These are phyloP conservation scores for Callipepla squamata DNA, from an alignment of 2,113 vertebrate genomes.

Conservation along the genomic window DNA sequence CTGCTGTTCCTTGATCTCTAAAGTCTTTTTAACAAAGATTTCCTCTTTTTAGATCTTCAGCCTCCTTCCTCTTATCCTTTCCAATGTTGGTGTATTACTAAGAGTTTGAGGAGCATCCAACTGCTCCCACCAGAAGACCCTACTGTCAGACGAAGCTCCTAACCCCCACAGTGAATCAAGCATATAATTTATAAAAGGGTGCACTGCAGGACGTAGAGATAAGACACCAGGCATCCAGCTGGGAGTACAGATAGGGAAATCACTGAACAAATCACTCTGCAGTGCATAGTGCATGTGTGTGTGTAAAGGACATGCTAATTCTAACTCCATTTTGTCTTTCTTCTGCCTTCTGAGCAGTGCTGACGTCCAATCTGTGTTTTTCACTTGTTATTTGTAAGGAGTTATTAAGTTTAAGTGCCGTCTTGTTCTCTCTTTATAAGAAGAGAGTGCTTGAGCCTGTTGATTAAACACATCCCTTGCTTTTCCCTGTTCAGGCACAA, in stretches of 20 bases:
- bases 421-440: constrained; percentile 60
- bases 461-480: constrained; percentile 66
- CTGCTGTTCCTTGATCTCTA: background rate
- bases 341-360: constrained; percentile 13
- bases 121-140: background rate
- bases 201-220: background rate
- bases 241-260: background rate
- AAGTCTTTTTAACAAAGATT: background rate
- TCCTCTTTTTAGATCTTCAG: background rate
- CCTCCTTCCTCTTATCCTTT: background rate
- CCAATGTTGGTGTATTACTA: background rate
- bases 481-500: constrained; percentile 56
- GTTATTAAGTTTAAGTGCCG: constrained; percentile 49
- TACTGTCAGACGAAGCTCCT: background rate
- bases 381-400: constrained; percentile 26
- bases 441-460: constrained; percentile 46
- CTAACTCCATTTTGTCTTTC: constrained; percentile 35
- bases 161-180: background rate
- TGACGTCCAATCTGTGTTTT: background rate
- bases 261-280: background rate
- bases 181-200: background rate
- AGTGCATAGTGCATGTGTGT: accelerated
- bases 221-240: background rate
- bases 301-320: background rate
- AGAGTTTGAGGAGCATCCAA: background rate